Conservation (phyloP, 1,140 invertebrate genomes). For the Drosophila kohkoa region DNA sequence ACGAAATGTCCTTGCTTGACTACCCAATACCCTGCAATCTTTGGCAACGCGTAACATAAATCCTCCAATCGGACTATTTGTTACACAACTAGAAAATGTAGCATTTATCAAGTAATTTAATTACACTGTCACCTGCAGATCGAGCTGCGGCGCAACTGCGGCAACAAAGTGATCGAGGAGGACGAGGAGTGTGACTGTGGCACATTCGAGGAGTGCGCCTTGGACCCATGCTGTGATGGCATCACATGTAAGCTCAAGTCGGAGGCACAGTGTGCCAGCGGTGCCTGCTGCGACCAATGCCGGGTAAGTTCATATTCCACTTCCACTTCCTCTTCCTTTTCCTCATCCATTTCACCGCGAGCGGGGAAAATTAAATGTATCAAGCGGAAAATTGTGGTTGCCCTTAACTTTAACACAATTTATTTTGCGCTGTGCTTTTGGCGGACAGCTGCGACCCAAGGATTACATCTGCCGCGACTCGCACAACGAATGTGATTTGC, state of each 20-base stretch:
- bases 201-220: constrained; percentile 93
- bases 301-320: constrained; percentile 87
- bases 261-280: constrained; percentile 96
- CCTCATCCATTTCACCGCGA: no score
- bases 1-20: no score
- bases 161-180: constrained; percentile 96
- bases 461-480: constrained; percentile 93
- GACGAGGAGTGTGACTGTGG: constrained; percentile 98
- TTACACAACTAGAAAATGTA: no score
- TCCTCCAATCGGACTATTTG: no score
- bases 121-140: constrained; percentile 84
- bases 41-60: no score
- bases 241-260: constrained; percentile 96
- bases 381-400: constrained; percentile 14
- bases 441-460: constrained; percentile 88
- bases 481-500: constrained; percentile 96
- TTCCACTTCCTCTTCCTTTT: no score
- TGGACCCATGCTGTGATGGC: constrained; percentile 97
- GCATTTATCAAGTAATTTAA: constrained; percentile 1
- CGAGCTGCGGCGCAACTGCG: constrained; percentile 92
- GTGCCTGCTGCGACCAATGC: constrained; percentile 96
- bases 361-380: not conserved
- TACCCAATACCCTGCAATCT: no score
- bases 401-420: not conserved
- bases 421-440: constrained; percentile 28